Evolutionary conservation across 2,797 vertebrate species (phyloP).

Genomic region (Miichthys miiuy): DNA sequence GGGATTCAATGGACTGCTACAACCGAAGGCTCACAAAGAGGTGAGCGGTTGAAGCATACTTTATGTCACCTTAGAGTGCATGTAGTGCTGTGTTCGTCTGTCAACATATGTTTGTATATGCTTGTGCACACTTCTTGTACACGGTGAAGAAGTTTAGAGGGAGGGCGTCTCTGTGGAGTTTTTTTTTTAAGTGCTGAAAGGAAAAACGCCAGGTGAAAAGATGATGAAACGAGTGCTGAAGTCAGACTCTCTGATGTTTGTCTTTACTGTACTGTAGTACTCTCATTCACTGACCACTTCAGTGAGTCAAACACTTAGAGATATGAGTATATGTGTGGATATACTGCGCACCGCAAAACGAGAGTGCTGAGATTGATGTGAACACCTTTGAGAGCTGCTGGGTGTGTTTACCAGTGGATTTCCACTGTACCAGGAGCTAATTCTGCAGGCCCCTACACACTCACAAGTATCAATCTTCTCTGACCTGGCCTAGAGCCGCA

Average conservation of each 20-base stretch:
- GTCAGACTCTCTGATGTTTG: conserved; percentile 50
- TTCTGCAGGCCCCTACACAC: conserved; percentile 71
- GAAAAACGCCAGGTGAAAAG: conserved; percentile 45
- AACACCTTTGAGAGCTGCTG: conserved; percentile 68
- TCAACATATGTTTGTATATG: conserved; percentile 48
- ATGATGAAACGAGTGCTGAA: conserved; percentile 41
- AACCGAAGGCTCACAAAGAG: conserved; percentile 41
- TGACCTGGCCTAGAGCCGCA: conserved; percentile 70
- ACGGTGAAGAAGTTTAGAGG: conserved; percentile 12
- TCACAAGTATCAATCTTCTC: conserved; percentile 81
- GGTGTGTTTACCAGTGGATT: conserved; percentile 78
- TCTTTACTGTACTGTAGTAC: conserved; percentile 20
- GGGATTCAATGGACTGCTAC: conserved; percentile 21
- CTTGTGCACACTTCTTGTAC: conserved; percentile 35
- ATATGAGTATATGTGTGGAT: conserved; percentile 35
- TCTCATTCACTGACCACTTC: conserved; percentile 49
- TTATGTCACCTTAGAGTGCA: conserved; percentile 25
- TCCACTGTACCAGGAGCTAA: conserved; percentile 76
- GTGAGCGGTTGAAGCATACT: conserved; percentile 19
- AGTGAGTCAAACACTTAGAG: conserved; percentile 55
- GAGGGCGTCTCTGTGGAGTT: conserved; percentile 6
- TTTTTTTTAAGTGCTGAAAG: conserved; percentile 68
- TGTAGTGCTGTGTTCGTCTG: conserved; percentile 25
- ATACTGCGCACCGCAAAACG: conserved; percentile 24
- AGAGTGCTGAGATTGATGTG: conserved; percentile 63